Evolutionary conservation across 2,888 invertebrate species (phyloP).

Genomic region (Tolmerus cingulatus): DNA sequence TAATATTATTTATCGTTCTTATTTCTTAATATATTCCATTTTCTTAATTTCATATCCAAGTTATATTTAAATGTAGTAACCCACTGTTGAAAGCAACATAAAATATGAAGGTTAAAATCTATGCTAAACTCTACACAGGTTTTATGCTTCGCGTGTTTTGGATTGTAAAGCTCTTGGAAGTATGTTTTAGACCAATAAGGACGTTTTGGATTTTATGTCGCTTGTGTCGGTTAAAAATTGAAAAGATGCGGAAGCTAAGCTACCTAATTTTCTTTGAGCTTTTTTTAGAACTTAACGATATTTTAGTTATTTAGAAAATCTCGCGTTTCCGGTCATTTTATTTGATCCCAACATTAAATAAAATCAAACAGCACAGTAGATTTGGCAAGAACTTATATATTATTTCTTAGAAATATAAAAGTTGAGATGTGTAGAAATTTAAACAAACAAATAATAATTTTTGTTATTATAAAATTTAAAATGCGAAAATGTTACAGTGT

Average conservation of each 20-base stretch:
- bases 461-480: too few relatives aligned
- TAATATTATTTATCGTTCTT: too few relatives aligned
- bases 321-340: neutral
- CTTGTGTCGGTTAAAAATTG: neutral
- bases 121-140: neutral
- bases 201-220: neutral
- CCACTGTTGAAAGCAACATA: neutral
- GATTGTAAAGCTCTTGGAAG: neutral
- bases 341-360: neutral
- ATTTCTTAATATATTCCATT: too few relatives aligned
- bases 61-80: neutral
- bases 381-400: neutral
- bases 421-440: too few relatives aligned
- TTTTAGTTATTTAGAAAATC: too few relatives aligned
- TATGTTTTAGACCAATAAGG: neutral
- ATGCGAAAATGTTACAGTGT: too few relatives aligned
- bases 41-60: too few relatives aligned
- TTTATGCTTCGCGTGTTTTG: neutral
- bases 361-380: neutral
- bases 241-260: neutral
- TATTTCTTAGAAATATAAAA: neutral
- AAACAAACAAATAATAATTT: too few relatives aligned
- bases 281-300: too few relatives aligned
- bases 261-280: neutral
- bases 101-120: neutral